These are phyloP conservation scores for Minunthozetes semirufus DNA, from an alignment of 2,888 invertebrate species.

Conservation along the genomic window DNA sequence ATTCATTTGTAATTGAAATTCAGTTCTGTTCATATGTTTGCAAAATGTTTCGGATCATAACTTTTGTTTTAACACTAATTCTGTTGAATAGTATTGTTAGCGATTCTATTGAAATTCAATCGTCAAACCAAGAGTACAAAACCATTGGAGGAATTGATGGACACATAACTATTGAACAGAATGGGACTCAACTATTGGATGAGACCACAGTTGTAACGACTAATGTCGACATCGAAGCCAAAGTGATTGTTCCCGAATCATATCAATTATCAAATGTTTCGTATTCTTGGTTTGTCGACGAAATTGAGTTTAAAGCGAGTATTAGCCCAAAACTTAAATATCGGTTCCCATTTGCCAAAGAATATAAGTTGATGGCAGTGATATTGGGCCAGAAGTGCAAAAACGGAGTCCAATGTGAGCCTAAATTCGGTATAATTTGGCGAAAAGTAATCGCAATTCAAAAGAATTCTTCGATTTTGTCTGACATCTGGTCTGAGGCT, in stretches of 20 bases:
- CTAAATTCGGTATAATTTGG: slow-evolving; percentile 14
- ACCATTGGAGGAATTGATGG: slow-evolving; percentile 8
- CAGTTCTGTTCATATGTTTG: no score
- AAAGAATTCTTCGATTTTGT: background rate
- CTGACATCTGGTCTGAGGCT: background rate
- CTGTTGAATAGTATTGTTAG: background rate
- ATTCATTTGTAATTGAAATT: background rate
- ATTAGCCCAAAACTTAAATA: background rate
- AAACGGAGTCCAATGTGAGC: background rate
- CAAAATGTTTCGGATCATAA: no score
- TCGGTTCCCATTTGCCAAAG: background rate
- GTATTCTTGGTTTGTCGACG: slow-evolving; percentile 15
- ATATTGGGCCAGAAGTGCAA: background rate
- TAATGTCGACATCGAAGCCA: background rate
- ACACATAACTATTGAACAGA: background rate
- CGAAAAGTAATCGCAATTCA: background rate
- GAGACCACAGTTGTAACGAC: background rate
- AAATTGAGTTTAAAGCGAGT: background rate
- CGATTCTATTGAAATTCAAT: background rate
- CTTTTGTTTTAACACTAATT: no score
- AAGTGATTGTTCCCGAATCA: background rate
- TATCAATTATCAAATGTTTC: background rate
- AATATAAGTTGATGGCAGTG: slow-evolving; percentile 3
- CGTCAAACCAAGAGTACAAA: no score
- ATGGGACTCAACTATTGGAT: background rate